Base-by-base conservation (phyloP, 1,140 invertebrate genomes). In the Parapsyche elsis region DNA sequence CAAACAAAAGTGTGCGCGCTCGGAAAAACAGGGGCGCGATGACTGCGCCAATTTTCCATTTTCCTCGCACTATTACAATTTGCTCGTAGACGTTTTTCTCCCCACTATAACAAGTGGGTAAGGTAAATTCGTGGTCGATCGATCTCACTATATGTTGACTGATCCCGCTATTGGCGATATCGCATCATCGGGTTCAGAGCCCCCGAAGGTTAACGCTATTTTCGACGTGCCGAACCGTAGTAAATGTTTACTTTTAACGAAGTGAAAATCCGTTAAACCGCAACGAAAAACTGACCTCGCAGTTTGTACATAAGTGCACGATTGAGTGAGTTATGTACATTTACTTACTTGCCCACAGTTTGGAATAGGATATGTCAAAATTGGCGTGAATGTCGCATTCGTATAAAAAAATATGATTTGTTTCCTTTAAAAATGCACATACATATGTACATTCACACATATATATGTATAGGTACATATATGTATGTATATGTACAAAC, bases 211-310 rank as follows among this genome's bases (percentile, higher is more conserved):
- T 57, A 4, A 24, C 14, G 19, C 73, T 75, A 75, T 75, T 75
- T 75, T 46, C 9, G 24, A 75, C n/a, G n/a, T n/a, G n/a, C n/a
- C n/a, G n/a, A n/a, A n/a, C 49, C 9, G 12, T 46, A 1, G 46
- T 75, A 75, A 75, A 75, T 75, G 57, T 75, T 75, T 75, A 57
- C 73, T 30, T 12, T 30, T 24, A 19, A 57, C n/a, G 21, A 23
- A 23, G 30, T 26, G 64, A 67, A 64, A 67, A 67, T 67, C 64
- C 21, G 23, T 67, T 12, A 67, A 38, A 38, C 30, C 24, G 9
- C 16, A 53, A 23, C 24, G 21, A 26, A n/a, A 67, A 26, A 67
- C 64, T 67, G 64, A 67, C 64, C 64, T 67, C 64, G 64, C 21
- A 67, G 24, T 30, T 67, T 24, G 64, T 24, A n/a, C n/a, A n/a